Conservation (phyloP, 2,113 vertebrate genomes). For the Dunckerocampus dactyliophorus region DNA sequence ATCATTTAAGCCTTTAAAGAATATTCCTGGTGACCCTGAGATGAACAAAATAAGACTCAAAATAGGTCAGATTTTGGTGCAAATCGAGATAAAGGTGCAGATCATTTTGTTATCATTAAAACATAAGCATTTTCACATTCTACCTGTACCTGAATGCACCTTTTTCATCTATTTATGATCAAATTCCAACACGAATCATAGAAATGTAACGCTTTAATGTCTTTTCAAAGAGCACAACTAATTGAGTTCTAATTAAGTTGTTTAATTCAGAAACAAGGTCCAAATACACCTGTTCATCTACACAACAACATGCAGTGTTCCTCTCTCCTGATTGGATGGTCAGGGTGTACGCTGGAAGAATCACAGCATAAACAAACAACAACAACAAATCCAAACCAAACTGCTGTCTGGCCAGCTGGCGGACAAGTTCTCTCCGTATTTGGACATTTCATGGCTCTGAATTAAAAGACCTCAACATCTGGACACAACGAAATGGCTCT, state of each 20-base stretch:
- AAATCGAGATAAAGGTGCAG: not conserved
- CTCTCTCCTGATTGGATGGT: constrained; percentile 72
- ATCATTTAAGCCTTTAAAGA: too few species aligned
- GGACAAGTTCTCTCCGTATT: not conserved
- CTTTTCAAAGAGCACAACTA: too few species aligned
- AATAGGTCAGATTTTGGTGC: not conserved
- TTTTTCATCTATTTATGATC: too few species aligned
- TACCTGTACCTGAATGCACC: too few species aligned
- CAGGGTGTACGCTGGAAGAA: constrained; percentile 64
- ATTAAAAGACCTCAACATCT: not conserved
- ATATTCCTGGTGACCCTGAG: too few species aligned
- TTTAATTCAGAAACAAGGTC: constrained; percentile 27
- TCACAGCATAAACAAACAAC: constrained; percentile 18
- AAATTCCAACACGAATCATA: too few species aligned
- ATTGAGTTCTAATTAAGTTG: not conserved
- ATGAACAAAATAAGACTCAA: not conserved
- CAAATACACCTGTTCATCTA: not conserved
- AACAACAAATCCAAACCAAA: constrained; percentile 19
- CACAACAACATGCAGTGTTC: constrained; percentile 35
- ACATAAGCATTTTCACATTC: not conserved
- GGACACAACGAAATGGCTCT: too few species aligned
- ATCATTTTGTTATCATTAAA: not conserved
- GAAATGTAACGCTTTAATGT: not conserved
- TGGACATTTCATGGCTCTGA: not conserved
- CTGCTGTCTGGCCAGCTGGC: constrained; percentile 55